These are phyloP conservation scores for Phoxinus phoxinus DNA, from an alignment of 2,113 vertebrate genomes.

Conservation along the genomic window DNA sequence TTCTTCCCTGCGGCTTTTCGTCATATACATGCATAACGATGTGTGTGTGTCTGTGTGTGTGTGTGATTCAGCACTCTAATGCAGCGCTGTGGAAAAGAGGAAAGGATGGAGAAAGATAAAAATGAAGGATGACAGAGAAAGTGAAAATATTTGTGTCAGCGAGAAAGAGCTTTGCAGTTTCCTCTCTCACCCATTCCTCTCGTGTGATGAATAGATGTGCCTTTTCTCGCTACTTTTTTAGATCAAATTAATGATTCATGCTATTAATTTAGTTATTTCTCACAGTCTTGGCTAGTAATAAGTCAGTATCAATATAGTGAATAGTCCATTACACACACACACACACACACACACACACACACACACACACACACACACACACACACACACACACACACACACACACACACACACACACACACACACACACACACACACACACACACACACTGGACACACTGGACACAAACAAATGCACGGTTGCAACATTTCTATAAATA, in stretches of 20 bases:
- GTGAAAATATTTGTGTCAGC: constrained; percentile 40
- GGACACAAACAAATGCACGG: constrained; percentile 60
- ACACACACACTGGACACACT: not conserved
- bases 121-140: constrained; percentile 35
- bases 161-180: constrained; percentile 8
- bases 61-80: constrained; percentile 6
- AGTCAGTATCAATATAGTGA: constrained; percentile 24
- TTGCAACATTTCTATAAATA: constrained; percentile 76
- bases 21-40: constrained; percentile 21
- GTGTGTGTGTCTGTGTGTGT: not conserved
- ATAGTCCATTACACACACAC: not conserved
- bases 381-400: not conserved
- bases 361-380: constrained; percentile 1
- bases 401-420: not conserved
- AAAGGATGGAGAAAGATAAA: constrained; percentile 23
- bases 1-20: not conserved
- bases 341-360: not conserved
- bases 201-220: constrained; percentile 27
- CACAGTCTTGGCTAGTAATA: constrained; percentile 26
- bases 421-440: not conserved
- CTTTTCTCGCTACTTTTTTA: constrained; percentile 11
- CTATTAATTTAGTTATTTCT: constrained; percentile 24
- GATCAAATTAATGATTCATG: constrained; percentile 47
- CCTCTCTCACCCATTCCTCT: not conserved
- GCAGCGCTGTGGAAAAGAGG: not conserved